A percentile compares a stretch with the other conserved stretches of the same genome.
These are phyloP conservation scores for Microplitis demolitor DNA, from an alignment of 1,140 invertebrate species.

Conservation along the genomic window DNA sequence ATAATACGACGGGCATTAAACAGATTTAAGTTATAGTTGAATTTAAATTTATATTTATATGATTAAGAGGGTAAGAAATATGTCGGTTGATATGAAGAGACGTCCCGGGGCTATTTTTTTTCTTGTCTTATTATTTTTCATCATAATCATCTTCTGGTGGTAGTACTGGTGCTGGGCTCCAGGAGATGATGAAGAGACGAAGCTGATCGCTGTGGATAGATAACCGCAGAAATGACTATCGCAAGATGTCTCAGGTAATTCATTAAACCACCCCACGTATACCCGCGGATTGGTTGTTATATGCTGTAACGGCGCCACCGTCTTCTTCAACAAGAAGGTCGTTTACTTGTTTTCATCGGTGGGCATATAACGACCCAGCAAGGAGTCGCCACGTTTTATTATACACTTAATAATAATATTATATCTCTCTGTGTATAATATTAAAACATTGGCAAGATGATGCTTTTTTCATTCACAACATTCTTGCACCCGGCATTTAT, in stretches of 20 bases:
- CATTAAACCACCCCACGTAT: background rate
- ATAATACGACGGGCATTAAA: no score
- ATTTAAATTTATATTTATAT: no score
- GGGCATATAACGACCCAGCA: background rate
- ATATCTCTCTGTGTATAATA: background rate
- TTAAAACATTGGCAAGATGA: background rate
- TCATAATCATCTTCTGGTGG: no score
- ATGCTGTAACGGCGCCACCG: constrained; percentile 1
- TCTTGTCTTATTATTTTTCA: no score
- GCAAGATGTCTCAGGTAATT: constrained; percentile 10
- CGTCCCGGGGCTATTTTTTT: background rate
- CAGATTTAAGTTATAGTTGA: no score
- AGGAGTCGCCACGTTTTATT: background rate
- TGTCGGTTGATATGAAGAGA: background rate
- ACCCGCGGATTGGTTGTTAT: background rate
- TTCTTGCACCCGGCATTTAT: background rate
- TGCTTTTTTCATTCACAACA: background rate
- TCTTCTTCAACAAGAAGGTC: constrained; percentile 11
- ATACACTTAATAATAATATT: background rate
- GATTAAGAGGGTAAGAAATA: no score
- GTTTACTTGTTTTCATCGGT: constrained; percentile 19
- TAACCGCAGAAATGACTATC: constrained; percentile 8
- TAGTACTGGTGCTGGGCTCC: background rate
- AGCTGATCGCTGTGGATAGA: constrained; percentile 3
- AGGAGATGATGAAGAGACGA: constrained; percentile 19